A percentile compares a stretch with the other conserved stretches of the same genome.
phyloP scores from a whole-genome alignment of 2,113 vertebrate genomes.

The Rhegmatorhina hoffmannsi region DNA sequence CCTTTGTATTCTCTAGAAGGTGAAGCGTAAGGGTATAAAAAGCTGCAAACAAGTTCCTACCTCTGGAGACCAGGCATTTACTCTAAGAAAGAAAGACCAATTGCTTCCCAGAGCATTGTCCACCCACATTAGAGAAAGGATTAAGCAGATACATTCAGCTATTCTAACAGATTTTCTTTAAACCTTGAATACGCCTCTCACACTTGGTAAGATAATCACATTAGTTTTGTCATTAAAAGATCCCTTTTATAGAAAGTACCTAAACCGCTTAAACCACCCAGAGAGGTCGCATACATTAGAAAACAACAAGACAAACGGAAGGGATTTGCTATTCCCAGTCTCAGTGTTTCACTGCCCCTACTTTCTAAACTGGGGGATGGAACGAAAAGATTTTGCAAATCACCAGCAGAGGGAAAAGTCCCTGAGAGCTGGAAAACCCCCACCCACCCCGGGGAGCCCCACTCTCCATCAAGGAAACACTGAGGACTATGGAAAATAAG shows the following conservation, averaged over 20 bases:
- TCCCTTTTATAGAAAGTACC: constrained; percentile 89
- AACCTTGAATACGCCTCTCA: constrained; percentile 93
- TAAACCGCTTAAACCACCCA: constrained; percentile 97
- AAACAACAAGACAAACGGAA: constrained; percentile 82
- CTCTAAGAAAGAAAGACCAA: constrained; percentile 82
- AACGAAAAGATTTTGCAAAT: constrained; percentile 64
- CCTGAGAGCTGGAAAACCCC: background rate
- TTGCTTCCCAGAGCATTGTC: constrained; percentile 90
- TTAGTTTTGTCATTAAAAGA: constrained; percentile 99
- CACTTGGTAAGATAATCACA: constrained; percentile 99
- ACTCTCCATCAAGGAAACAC: background rate
- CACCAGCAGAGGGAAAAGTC: background rate
- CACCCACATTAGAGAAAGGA: constrained; percentile 95
- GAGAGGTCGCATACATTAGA: constrained; percentile 94
- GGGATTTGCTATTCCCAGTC: constrained; percentile 78
- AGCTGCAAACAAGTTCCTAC: constrained; percentile 87
- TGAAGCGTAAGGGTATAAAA: constrained; percentile 85
- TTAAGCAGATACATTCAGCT: constrained; percentile 99
- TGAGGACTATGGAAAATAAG: background rate
- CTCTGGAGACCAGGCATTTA: constrained; percentile 86
- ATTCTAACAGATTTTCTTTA: constrained; percentile 97
- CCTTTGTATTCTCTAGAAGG: constrained; percentile 84
- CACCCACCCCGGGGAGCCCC: accelerated
- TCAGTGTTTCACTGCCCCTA: constrained; percentile 64
- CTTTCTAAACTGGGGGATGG: constrained; percentile 45